These are phyloP conservation scores for Rhineura floridana DNA, from an alignment of 2,113 vertebrate species.

Conservation along the genomic window DNA sequence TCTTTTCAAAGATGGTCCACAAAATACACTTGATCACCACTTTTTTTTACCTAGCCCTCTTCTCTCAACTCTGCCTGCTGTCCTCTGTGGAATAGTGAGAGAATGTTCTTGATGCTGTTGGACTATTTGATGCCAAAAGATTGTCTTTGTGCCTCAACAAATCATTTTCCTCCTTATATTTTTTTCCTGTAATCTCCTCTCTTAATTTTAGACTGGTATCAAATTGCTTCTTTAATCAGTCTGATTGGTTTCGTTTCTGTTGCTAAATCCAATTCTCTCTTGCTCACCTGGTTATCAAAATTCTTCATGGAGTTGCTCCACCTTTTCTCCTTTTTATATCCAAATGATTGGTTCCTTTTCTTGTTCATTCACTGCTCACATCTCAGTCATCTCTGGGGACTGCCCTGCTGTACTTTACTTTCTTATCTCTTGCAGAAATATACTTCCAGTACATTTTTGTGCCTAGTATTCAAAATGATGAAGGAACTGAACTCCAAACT, in stretches of 20 bases:
- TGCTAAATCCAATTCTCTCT: constrained; percentile 10
- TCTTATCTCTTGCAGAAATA: background rate
- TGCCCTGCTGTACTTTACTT: constrained; percentile 5
- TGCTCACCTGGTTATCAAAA: background rate
- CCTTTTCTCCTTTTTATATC: background rate
- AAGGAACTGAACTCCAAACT: constrained; percentile 30
- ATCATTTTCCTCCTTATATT: constrained; percentile 10
- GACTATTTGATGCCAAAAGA: constrained; percentile 6
- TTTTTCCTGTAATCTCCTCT: background rate
- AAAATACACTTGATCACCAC: background rate
- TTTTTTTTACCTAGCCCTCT: background rate
- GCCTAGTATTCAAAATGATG: constrained; percentile 26
- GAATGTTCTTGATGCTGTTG: background rate
- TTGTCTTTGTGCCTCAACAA: background rate
- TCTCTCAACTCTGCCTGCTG: background rate
- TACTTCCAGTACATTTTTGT: constrained; percentile 28
- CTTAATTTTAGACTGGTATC: background rate
- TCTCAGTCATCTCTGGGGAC: constrained; percentile 9
- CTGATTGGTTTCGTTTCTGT: constrained; percentile 9
- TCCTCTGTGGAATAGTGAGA: background rate
- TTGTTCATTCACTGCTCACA: constrained; percentile 33
- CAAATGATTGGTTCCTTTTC: background rate
- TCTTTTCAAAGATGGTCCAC: background rate
- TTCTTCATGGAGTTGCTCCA: constrained; percentile 15
- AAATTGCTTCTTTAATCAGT: background rate